A percentile compares a stretch with the other conserved stretches of the same genome.
Conservation (phyloP, 2,888 invertebrate species). For the Oasisia sp. region DNA sequence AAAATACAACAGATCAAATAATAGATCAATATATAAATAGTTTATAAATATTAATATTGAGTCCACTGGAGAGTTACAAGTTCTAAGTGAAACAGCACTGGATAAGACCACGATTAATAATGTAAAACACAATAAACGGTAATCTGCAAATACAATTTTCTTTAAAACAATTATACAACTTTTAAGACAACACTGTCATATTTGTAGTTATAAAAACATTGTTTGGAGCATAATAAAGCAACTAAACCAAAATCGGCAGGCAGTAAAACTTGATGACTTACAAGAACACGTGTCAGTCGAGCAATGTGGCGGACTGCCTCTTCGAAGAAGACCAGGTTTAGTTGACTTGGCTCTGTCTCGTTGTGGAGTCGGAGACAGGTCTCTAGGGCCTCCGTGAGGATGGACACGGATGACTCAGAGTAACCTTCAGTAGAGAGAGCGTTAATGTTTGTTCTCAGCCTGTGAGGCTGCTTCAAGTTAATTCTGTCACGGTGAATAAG, state of each 20-base stretch:
- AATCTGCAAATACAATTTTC: too few species aligned
- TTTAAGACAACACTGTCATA: too few species aligned
- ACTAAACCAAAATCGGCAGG: neutral
- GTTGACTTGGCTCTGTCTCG: constrained; percentile 23
- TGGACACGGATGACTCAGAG: constrained; percentile 49
- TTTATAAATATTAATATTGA: too few species aligned
- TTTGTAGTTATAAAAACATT: neutral
- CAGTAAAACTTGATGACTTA: constrained; percentile 40
- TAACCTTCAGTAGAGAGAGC: constrained; percentile 48
- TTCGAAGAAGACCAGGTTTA: constrained; percentile 60
- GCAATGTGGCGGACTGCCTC: constrained; percentile 61
- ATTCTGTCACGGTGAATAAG: neutral
- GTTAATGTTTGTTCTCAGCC: constrained; percentile 24
- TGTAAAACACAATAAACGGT: too few species aligned
- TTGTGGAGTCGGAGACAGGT: constrained; percentile 58
- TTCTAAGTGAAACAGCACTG: too few species aligned
- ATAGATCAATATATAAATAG: too few species aligned
- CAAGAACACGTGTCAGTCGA: constrained; percentile 60
- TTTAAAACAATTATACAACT: too few species aligned
- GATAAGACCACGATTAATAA: too few species aligned
- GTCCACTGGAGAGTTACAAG: too few species aligned
- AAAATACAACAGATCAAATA: too few species aligned
- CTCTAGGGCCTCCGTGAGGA: constrained; percentile 52
- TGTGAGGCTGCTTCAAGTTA: neutral
- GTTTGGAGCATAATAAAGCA: neutral